These are phyloP conservation scores for Hydractinia echinata DNA, from an alignment of 30 jellyfish, hydroid and myxozoan species.

Conservation along the genomic window DNA sequence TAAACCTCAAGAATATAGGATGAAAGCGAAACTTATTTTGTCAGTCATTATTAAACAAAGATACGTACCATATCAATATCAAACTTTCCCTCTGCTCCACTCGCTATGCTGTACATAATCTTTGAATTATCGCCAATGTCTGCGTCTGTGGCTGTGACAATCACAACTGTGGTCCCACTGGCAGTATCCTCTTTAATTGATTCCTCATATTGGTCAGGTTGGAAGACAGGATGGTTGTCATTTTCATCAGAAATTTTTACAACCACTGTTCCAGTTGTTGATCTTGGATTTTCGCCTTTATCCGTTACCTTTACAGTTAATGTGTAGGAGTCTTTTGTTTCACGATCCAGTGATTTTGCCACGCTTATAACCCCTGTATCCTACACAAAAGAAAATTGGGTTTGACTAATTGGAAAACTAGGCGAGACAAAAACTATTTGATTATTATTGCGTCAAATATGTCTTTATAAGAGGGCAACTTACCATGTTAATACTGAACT, in stretches of 20 bases:
- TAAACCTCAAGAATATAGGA: too few relatives aligned
- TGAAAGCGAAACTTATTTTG: background rate
- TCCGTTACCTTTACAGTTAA: background rate
- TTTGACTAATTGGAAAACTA: background rate
- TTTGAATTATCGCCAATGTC: slow-evolving; percentile 11
- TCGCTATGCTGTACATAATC: slow-evolving; percentile 7
- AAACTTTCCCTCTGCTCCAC: background rate
- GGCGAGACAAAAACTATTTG: background rate
- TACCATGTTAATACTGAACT: background rate
- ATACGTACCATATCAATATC: slow-evolving; percentile 4
- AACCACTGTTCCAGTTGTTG: slow-evolving; percentile 2
- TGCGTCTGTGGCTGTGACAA: slow-evolving; percentile 18
- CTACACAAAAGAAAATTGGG: background rate
- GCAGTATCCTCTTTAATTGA: background rate
- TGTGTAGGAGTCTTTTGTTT: background rate
- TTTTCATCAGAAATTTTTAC: slow-evolving; percentile 11
- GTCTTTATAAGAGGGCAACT: background rate
- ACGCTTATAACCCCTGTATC: background rate
- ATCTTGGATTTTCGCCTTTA: background rate
- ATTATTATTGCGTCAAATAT: background rate
- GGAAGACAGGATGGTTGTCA: slow-evolving; percentile 31
- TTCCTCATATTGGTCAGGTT: slow-evolving; percentile 1
- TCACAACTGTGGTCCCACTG: slow-evolving; percentile 15
- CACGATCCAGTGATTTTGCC: background rate
- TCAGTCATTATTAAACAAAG: background rate